Conservation (phyloP, 2,113 vertebrate species). For the Channa maculata region DNA sequence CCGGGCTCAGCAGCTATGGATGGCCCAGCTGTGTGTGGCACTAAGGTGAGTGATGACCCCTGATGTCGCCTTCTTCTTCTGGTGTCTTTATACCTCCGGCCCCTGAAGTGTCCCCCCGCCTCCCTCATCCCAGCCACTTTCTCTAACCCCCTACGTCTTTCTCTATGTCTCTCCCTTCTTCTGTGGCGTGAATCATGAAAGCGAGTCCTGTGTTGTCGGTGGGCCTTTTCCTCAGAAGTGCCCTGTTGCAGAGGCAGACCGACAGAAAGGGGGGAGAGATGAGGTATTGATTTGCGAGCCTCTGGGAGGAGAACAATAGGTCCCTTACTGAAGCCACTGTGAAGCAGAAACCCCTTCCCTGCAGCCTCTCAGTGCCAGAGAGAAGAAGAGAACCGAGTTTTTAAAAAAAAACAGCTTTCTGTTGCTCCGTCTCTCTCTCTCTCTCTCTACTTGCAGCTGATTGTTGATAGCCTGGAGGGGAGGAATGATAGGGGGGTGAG, state of each 20-base stretch:
- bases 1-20: conserved; percentile 46
- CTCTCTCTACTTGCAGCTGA: conserved; percentile 63
- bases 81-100: conserved; percentile 67
- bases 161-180: conserved; percentile 64
- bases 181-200: conserved; percentile 80
- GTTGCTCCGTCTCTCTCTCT: conserved; percentile 16
- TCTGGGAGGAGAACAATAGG: conserved; percentile 76
- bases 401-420: conserved; percentile 54
- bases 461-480: conserved; percentile 68
- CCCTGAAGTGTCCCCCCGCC: conserved; percentile 47
- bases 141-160: conserved; percentile 43
- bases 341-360: conserved; percentile 72
- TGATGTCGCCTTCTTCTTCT: conserved; percentile 58
- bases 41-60: conserved; percentile 70
- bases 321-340: conserved; percentile 71
- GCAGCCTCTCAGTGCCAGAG: conserved; percentile 53
- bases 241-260: conserved; percentile 30
- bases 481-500: conserved; percentile 41
- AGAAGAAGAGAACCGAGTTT: conserved; percentile 41
- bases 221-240: conserved; percentile 62
- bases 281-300: conserved; percentile 81
- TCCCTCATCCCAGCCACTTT: conserved; percentile 28
- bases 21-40: conserved; percentile 56
- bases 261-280: conserved; percentile 61
- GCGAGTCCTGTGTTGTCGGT: conserved; percentile 68